A percentile compares a stretch with the other conserved stretches of the same genome.
These are phyloP conservation scores for Molossus alvarezi DNA, from an alignment of 2,797 vertebrate species.

Conservation along the genomic window DNA sequence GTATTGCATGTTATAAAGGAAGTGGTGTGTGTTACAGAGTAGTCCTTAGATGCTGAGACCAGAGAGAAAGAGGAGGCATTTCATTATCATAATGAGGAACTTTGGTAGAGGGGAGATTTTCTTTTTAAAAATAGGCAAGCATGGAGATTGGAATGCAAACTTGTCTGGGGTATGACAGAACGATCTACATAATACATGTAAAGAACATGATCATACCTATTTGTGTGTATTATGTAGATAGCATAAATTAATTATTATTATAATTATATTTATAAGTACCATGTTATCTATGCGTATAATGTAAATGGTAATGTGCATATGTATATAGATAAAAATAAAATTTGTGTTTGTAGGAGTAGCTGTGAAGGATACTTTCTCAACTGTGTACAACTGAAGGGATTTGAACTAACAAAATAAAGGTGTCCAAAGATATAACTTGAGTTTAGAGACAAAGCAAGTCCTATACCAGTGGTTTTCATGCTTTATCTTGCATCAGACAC, in stretches of 20 bases:
- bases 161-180: background rate
- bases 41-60: constrained; percentile 60
- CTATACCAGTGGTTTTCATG: constrained; percentile 15
- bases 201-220: background rate
- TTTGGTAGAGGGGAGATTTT: background rate
- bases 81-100: background rate
- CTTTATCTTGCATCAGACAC: background rate
- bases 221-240: background rate
- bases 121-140: background rate
- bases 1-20: constrained; percentile 74
- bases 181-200: background rate
- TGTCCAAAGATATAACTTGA: constrained; percentile 26
- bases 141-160: background rate
- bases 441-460: background rate
- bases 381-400: constrained; percentile 9
- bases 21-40: constrained; percentile 66
- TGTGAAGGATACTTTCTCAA: background rate
- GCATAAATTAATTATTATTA: background rate
- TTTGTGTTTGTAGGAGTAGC: background rate
- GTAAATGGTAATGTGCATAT: background rate
- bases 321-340: background rate
- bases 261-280: background rate
- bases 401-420: constrained; percentile 15
- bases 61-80: constrained; percentile 26
- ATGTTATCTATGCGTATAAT: constrained; percentile 23